phyloP scores from a whole-genome alignment of 1,140 invertebrate species.

The Orchesella cincta region DNA sequence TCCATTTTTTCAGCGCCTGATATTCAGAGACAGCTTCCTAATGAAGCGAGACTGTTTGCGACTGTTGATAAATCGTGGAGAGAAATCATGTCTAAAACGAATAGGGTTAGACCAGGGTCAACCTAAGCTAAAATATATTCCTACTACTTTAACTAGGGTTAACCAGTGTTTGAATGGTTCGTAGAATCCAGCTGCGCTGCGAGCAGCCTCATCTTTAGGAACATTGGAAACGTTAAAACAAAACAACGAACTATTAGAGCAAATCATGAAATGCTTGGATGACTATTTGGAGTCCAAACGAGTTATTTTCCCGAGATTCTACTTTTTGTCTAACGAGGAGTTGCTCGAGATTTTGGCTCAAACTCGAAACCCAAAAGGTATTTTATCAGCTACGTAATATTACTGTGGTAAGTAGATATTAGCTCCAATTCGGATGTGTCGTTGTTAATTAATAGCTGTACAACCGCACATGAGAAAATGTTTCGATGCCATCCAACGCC shows the following conservation, averaged over 20 bases:
- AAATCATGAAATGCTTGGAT: conserved; percentile 78
- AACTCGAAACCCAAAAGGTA: conserved; percentile 56
- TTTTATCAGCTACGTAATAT: too few species aligned
- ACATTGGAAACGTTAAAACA: conserved; percentile 71
- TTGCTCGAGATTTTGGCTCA: conserved; percentile 88
- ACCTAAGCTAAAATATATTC: too few species aligned
- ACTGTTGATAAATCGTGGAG: conserved; percentile 85
- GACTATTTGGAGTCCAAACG: conserved; percentile 84
- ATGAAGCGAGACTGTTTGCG: conserved; percentile 79
- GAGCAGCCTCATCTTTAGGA: conserved; percentile 66
- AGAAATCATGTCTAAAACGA: conserved; percentile 73
- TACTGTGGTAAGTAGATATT: too few species aligned
- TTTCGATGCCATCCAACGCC: conserved; percentile 78
- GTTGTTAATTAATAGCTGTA: too few species aligned
- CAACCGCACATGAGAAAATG: conserved; percentile 83
- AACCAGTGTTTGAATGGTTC: too few species aligned
- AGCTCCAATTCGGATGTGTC: too few species aligned
- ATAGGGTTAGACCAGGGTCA: conserved; percentile 63
- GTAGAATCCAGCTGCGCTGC: conserved; percentile 72
- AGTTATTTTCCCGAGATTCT: conserved; percentile 87
- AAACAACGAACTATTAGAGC: conserved; percentile 75
- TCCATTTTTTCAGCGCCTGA: conserved; percentile 87
- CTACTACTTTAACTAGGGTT: too few species aligned
- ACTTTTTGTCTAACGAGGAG: conserved; percentile 93
- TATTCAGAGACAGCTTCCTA: conserved; percentile 81